These are phyloP conservation scores for Argynnis bischoffii DNA, from an alignment of 2,888 invertebrate species.

Conservation along the genomic window DNA sequence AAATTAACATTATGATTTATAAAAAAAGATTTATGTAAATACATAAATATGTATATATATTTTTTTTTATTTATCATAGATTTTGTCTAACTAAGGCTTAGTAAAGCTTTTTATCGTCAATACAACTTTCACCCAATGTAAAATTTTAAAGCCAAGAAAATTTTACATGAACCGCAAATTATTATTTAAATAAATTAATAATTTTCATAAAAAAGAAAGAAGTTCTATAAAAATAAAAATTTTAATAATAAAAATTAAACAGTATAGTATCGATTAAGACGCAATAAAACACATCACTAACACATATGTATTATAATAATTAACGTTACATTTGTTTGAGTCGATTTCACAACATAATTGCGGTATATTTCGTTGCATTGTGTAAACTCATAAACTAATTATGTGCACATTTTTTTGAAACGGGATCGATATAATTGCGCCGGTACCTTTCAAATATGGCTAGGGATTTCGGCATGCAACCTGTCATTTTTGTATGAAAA, in stretches of 20 bases:
- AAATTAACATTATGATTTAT: no score
- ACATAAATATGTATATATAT: no score
- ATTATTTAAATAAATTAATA: no score
- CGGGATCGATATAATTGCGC: conserved; percentile 57
- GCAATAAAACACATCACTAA: conserved; percentile 46
- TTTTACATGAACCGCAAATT: no score
- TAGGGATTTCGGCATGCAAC: conserved; percentile 42
- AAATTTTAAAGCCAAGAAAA: no score
- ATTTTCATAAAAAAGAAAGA: no score
- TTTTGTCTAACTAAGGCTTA: no score
- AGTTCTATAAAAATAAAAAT: no score
- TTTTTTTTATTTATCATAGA: no score
- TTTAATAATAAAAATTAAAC: not conserved
- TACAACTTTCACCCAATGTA: no score
- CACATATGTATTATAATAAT: conserved; percentile 54
- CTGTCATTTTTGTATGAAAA: conserved; percentile 55
- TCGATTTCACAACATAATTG: conserved; percentile 71
- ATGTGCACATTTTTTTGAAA: conserved; percentile 57
- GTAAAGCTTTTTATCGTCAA: no score
- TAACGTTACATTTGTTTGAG: conserved; percentile 69
- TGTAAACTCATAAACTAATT: conserved; percentile 79
- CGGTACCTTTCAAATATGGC: conserved; percentile 59
- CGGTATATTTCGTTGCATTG: conserved; percentile 66
- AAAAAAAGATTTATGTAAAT: no score
- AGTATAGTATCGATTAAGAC: conserved; percentile 22